Base-by-base conservation (phyloP, 2,888 invertebrate species). In the Dasypogon diadema region DNA sequence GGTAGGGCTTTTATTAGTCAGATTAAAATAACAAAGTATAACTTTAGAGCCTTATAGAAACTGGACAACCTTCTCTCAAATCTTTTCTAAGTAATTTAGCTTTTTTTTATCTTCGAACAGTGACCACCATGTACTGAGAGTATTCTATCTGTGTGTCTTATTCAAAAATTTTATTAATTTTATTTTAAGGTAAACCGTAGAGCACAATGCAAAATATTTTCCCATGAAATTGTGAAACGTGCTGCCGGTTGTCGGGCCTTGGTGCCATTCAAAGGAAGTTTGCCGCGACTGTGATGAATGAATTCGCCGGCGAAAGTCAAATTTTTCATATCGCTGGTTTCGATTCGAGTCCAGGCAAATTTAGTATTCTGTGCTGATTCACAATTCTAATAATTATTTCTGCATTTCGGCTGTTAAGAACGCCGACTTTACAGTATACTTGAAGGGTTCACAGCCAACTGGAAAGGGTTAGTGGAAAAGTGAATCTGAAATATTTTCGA, bases 211-310 rank as follows among this genome's bases (percentile, higher is more conserved):
- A 65, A 65, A 65, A 1, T 48, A 65, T 65, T 65, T 65, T 65
- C 65, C 46, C 65, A 65, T 65, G 65, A 65, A 30, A 46, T 65
- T 46, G 42, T 24, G 65, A 42, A 65, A 65, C 65, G 65, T 65
- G 65, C 37, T 22, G 63, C 46, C 65, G 46, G 21, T 46, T 65
- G 65, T 65, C 48, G 60, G 34, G 60, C 21, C 16, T 24, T 60
- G 37, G 37, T 60, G 60, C 37, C 26, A 3, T n/a, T 46, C 65
- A 65, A 65, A 65, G 46, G 65, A 22, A 65, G 24, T 46, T 18
- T n/a, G 24, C 46, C 26, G 63, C 12, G 12, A 12, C 30, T 42
- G 42, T 12, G 2, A 42, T 42, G 6, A 12, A 42, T 42, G 42
- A 12, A 42, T 42, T 2, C 1, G 2, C 42, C 42, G 42, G 12